Conservation (phyloP, 1,140 invertebrate genomes). For the Zaprionus camerounensis region DNA sequence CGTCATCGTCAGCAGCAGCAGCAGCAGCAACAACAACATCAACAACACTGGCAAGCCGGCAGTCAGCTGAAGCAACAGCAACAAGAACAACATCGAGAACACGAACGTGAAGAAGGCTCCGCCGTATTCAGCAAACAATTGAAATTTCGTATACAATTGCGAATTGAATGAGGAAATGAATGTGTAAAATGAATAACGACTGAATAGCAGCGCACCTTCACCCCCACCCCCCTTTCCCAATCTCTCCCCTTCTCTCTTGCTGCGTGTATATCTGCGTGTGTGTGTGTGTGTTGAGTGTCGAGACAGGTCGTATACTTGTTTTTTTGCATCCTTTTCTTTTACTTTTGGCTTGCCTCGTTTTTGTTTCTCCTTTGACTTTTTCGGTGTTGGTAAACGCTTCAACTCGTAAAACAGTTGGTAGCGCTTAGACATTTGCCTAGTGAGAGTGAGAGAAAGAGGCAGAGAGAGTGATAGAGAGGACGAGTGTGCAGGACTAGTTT, state of each 20-base stretch:
- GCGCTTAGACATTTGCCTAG: slow-evolving; percentile 57
- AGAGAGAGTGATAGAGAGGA: slow-evolving; percentile 11
- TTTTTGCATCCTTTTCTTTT: slow-evolving; percentile 32
- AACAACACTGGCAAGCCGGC: slow-evolving; percentile 30
- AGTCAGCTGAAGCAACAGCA: slow-evolving; percentile 23
- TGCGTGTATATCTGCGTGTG: slow-evolving; percentile 6
- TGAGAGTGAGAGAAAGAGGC: slow-evolving; percentile 9
- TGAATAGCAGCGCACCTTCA: slow-evolving; percentile 58
- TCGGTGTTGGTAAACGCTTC: slow-evolving; percentile 68
- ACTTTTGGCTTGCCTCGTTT: slow-evolving; percentile 5
- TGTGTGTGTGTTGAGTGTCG: slow-evolving; percentile 69
- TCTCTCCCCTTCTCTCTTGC: slow-evolving; percentile 1
- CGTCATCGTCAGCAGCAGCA: slow-evolving; percentile 58
- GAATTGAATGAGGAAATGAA: slow-evolving; percentile 83
- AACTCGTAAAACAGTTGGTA: slow-evolving; percentile 69
- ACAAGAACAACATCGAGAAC: slow-evolving; percentile 26
- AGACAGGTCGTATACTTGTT: slow-evolving; percentile 80
- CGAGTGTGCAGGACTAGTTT: background rate
- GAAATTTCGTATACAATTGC: slow-evolving; percentile 82
- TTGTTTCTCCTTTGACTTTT: slow-evolving; percentile 43
- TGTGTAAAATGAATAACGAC: slow-evolving; percentile 82
- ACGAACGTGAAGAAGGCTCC: slow-evolving; percentile 30
- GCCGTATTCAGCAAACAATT: slow-evolving; percentile 77
- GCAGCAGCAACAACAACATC: background rate
- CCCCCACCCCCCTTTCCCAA: background rate